Conservation (phyloP, 2,888 invertebrate genomes). For the Ochropleura leucogaster region DNA sequence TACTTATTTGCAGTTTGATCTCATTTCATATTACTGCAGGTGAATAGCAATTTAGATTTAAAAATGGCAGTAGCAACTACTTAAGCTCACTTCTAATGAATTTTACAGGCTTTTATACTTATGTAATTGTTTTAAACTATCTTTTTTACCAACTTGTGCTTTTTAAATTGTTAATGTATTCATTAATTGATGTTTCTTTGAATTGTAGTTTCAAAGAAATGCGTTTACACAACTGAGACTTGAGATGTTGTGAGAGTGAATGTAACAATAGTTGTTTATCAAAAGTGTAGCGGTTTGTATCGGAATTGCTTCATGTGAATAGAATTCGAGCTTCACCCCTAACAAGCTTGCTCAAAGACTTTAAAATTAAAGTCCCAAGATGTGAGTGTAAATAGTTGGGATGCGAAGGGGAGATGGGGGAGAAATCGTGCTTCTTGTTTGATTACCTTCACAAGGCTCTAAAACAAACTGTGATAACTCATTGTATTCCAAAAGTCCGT, state of each 20-base stretch:
- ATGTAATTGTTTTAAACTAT: neutral
- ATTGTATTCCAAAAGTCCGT: slow-evolving; percentile 41
- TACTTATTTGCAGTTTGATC: slow-evolving; percentile 59
- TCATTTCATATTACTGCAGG: slow-evolving; percentile 59
- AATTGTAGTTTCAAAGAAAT: slow-evolving; percentile 43
- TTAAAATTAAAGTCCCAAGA: slow-evolving; percentile 53
- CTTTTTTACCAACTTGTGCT: neutral
- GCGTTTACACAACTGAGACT: slow-evolving; percentile 64
- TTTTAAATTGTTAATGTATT: slow-evolving; percentile 17
- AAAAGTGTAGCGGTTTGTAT: slow-evolving; percentile 67
- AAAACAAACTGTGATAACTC: slow-evolving; percentile 47
- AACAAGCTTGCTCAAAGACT: slow-evolving; percentile 68
- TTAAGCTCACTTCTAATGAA: slow-evolving; percentile 17
- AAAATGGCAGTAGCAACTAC: slow-evolving; percentile 23
- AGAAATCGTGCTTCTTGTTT: slow-evolving; percentile 14
- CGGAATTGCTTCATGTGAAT: slow-evolving; percentile 70
- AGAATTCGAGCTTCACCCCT: slow-evolving; percentile 62
- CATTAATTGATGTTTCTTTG: slow-evolving; percentile 22
- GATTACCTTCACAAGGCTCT: slow-evolving; percentile 14
- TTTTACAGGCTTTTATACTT: slow-evolving; percentile 17
- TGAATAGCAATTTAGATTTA: slow-evolving; percentile 31
- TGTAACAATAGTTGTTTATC: slow-evolving; percentile 66
- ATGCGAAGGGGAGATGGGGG: slow-evolving; percentile 41
- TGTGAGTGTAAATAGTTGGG: slow-evolving; percentile 59
- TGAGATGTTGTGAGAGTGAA: slow-evolving; percentile 66